A percentile compares a stretch with the other conserved stretches of the same genome.
Conservation (phyloP, 2,113 vertebrate genomes). For the Varanus salvator region DNA sequence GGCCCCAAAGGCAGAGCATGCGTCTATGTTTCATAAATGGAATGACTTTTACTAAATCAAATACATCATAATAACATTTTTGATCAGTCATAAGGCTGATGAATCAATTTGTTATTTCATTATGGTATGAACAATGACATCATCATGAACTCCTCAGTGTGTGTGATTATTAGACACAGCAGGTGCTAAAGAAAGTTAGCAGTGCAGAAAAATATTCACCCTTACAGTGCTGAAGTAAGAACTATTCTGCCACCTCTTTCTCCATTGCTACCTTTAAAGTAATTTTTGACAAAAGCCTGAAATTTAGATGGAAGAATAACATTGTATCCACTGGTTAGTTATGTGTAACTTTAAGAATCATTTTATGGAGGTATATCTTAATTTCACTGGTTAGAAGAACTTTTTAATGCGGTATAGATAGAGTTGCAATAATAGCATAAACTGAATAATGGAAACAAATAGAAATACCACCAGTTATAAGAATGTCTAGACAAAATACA, state of each 20-base stretch:
- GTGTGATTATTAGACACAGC: neutral
- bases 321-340: neutral
- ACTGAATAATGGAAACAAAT: neutral
- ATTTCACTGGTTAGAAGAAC: neutral
- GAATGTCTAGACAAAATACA: neutral
- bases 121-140: neutral
- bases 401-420: neutral
- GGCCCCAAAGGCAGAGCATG: neutral
- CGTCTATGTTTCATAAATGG: neutral
- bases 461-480: neutral
- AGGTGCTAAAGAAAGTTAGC: neutral
- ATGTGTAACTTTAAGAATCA: neutral
- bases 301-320: neutral
- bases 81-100: neutral
- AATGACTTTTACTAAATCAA: neutral
- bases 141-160: neutral
- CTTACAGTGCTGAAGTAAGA: neutral
- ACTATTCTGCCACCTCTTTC: neutral
- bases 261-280: neutral
- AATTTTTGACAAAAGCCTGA: neutral
- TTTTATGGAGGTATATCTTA: neutral
- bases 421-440: neutral
- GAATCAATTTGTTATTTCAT: neutral
- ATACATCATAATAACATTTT: neutral
- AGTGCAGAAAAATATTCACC: neutral